Evolutionary conservation across 2,797 vertebrate genomes (phyloP), one percentile per base, ranked within the genome.

Genomic region (Melopsittacus undulatus): DNA sequence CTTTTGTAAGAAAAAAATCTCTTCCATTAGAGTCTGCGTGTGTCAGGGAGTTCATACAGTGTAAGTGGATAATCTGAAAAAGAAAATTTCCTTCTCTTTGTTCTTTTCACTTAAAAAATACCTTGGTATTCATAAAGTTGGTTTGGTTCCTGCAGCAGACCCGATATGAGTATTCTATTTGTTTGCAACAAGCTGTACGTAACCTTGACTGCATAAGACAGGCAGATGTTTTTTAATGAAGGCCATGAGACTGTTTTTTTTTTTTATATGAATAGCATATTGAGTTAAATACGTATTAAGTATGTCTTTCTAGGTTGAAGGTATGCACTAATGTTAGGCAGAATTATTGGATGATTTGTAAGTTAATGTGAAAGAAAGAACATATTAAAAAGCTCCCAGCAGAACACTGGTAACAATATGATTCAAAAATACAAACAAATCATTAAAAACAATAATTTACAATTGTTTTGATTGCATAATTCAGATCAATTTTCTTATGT

Each of bases 181-280:
- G 43, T 87, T 48, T 38, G 43, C 67, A 29, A 40, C 27, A 74
- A n/a, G 63, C 61, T 77, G n/a, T 66, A 56, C 12, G 22, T 87
- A 89, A 74, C 61, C 75, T 92, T 94, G 87, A 48, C 64, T 70
- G 22, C 56, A 83, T 64, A 52, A 92, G 78, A 85, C 61, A 87
- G 70, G 36, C 92, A 94, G 75, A 94, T 89, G 75, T 95, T 92
- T 92, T 82, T 57, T 73, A 92, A 74, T 40, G 70, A 94, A 87
- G 78, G 91, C 64, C 82, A 87, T 30, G 21, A 91, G 70, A 32
- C 61, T 67, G 45, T 38, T 89, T 34, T 66, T 38, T 89, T 34
- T 66, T 66, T 89, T 69, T 69, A 36, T 66, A 83, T 57, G 87
- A 84, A 82, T 73, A 95, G 4, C 54, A 43, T 46, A 54, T 59